phyloP scores from a whole-genome alignment of 1,140 invertebrate species.

The Reticulitermes speratus region DNA sequence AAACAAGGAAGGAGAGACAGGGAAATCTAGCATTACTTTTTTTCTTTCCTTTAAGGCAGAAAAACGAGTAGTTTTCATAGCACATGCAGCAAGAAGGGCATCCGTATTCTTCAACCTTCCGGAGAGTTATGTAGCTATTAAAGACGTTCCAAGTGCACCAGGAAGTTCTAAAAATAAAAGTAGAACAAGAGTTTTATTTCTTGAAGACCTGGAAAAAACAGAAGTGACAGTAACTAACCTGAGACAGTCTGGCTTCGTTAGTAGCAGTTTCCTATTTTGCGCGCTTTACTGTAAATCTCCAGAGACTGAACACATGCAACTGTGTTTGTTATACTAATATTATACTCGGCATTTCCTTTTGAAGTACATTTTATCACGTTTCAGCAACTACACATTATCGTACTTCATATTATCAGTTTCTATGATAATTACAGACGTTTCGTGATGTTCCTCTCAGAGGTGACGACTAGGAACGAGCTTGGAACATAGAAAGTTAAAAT shows the following conservation, averaged over 20 bases:
- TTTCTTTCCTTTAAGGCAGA: background rate
- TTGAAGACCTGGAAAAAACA: background rate
- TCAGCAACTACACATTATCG: too few species aligned
- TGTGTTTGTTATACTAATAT: too few species aligned
- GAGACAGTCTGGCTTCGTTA: background rate
- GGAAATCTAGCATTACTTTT: background rate
- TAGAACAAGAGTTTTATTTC: background rate
- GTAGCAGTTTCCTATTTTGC: too few species aligned
- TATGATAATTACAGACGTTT: too few species aligned
- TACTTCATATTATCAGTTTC: too few species aligned
- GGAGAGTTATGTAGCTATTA: background rate
- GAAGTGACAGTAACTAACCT: background rate
- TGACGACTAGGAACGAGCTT: too few species aligned
- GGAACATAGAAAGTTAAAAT: too few species aligned
- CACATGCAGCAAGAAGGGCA: background rate
- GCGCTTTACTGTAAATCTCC: too few species aligned
- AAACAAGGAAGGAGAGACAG: conserved; percentile 26
- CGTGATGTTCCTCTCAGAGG: too few species aligned
- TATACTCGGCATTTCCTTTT: too few species aligned
- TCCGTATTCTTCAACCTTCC: background rate
- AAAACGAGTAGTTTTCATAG: conserved; percentile 6
- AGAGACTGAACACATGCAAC: too few species aligned
- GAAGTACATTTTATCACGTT: too few species aligned
- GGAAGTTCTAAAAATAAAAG: background rate
- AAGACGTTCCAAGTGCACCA: background rate